These are phyloP conservation scores for Tiliqua scincoides DNA, from an alignment of 2,113 vertebrate species.

Conservation along the genomic window DNA sequence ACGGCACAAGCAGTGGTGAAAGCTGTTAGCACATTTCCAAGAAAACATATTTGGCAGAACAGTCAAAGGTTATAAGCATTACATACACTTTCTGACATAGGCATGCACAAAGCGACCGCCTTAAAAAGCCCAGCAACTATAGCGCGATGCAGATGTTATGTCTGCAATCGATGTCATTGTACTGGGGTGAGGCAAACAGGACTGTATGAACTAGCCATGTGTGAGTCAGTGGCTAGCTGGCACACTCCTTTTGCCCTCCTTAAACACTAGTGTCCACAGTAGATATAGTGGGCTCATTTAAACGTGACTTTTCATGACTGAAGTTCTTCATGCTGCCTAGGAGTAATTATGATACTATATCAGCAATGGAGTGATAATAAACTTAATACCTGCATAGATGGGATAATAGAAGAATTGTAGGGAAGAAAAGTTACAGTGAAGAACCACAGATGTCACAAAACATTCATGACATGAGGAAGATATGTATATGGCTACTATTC, in stretches of 20 bases:
- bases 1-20: not conserved
- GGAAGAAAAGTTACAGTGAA: too few relatives aligned
- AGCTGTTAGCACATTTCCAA: not conserved
- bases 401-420: not conserved
- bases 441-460: too few relatives aligned
- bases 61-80: not conserved
- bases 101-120: not conserved
- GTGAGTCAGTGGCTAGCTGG: too few relatives aligned
- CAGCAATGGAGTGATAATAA: not conserved
- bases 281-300: not conserved
- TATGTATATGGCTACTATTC: too few relatives aligned
- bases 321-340: not conserved
- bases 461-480: too few relatives aligned
- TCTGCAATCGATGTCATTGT: too few relatives aligned
- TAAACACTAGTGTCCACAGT: too few relatives aligned
- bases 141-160: too few relatives aligned
- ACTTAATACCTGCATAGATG: not conserved
- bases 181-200: too few relatives aligned
- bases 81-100: not conserved
- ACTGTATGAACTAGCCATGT: too few relatives aligned
- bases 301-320: not conserved
- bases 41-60: constrained; percentile 1
- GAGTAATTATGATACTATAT: not conserved
- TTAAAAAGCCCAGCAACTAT: not conserved
- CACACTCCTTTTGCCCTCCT: too few relatives aligned